phyloP scores from a whole-genome alignment of 2,113 vertebrate species.

The Cinclus cinclus region DNA sequence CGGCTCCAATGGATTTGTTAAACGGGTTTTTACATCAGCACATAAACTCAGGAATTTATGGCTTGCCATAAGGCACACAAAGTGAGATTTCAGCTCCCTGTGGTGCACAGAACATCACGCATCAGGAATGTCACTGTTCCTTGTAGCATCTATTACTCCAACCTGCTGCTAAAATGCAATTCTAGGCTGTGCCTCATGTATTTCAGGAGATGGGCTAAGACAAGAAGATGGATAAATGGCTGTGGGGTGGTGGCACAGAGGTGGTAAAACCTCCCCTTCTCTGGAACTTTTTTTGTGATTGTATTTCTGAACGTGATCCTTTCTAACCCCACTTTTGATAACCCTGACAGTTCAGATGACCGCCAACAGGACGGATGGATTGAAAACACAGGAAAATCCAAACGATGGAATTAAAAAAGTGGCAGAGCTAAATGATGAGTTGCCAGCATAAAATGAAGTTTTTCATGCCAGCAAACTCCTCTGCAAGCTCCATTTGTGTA shows the following conservation, averaged over 20 bases:
- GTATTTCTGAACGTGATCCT: background rate
- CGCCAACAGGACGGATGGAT: background rate
- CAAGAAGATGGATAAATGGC: constrained; percentile 9
- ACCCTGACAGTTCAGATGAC: background rate
- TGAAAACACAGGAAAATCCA: background rate
- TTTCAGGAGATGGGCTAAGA: constrained; percentile 11
- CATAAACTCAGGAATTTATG: constrained; percentile 62
- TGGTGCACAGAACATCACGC: constrained; percentile 36
- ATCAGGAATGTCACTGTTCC: constrained; percentile 36
- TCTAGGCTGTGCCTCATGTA: constrained; percentile 32
- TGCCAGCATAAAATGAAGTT: background rate
- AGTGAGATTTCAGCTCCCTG: constrained; percentile 50
- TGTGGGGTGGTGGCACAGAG: background rate
- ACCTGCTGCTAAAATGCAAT: constrained; percentile 64
- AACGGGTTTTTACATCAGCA: constrained; percentile 57
- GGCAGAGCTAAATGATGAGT: background rate
- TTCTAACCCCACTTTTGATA: background rate
- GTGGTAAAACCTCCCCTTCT: background rate
- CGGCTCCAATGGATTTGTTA: constrained; percentile 55
- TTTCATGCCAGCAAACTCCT: background rate
- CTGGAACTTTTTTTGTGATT: background rate
- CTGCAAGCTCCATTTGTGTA: background rate
- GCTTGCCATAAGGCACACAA: constrained; percentile 51
- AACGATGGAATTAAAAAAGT: background rate
- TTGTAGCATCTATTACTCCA: constrained; percentile 52